Conservation (phyloP, 2,888 invertebrate genomes). For the Troilus luridus region DNA sequence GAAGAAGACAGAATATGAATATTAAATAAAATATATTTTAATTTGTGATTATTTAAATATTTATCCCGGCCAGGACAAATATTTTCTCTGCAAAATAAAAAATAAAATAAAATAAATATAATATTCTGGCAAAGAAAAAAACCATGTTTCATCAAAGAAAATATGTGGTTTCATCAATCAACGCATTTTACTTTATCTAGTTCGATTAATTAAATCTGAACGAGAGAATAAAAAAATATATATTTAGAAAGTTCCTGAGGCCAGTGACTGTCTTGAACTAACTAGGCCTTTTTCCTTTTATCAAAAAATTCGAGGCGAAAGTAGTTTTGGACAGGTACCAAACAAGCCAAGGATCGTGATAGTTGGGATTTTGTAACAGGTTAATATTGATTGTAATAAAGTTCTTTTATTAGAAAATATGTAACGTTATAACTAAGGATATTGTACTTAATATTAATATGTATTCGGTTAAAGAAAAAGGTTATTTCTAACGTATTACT, state of each 20-base stretch:
- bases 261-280: background rate
- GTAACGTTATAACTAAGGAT: too few species aligned
- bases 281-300: background rate
- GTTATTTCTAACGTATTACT: too few species aligned
- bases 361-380: background rate
- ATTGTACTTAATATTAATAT: too few species aligned
- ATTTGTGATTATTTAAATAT: too few species aligned
- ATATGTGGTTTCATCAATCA: background rate
- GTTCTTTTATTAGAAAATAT: too few species aligned
- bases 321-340: slow-evolving; percentile 6
- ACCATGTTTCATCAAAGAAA: too few species aligned
- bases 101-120: background rate
- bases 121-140: background rate
- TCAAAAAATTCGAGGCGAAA: background rate
- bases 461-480: too few species aligned
- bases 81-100: too few species aligned
- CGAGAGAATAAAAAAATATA: background rate
- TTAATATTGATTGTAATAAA: background rate
- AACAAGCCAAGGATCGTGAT: background rate
- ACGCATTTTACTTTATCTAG: background rate
- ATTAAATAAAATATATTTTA: too few species aligned
- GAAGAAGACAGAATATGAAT: too few species aligned
- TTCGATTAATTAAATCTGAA: background rate
- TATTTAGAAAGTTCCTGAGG: background rate
- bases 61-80: too few species aligned